phyloP scores from a whole-genome alignment of 2,797 vertebrate genomes.

The Chelidonichthys spinosus region DNA sequence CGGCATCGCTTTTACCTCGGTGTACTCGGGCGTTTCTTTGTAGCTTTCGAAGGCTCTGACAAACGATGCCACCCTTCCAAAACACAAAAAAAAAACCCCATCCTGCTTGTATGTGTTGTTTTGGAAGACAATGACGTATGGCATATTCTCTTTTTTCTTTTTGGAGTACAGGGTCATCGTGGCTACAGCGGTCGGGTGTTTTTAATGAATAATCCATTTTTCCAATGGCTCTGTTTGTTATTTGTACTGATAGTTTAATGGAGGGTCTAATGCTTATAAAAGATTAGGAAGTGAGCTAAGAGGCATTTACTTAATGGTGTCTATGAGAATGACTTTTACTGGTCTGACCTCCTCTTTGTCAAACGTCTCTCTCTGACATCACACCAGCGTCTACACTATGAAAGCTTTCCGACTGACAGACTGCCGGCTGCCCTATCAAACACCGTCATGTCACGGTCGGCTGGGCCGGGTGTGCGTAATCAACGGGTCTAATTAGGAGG shows the following conservation, averaged over 20 bases:
- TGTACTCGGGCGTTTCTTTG: not conserved
- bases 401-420: conserved; percentile 34
- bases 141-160: not conserved
- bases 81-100: not conserved
- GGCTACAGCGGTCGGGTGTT: not conserved
- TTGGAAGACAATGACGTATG: not conserved
- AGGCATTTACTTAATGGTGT: not conserved
- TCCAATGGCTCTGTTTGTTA: not conserved
- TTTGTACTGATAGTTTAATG: not conserved
- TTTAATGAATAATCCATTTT: not conserved
- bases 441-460: conserved; percentile 46
- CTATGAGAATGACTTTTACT: not conserved
- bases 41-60: not conserved
- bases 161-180: not conserved
- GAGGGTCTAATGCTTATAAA: not conserved
- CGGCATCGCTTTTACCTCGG: not conserved
- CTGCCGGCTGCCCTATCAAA: conserved; percentile 35
- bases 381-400: conserved; percentile 13
- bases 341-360: too few relatives aligned
- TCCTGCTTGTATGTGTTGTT: not conserved
- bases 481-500: conserved; percentile 72
- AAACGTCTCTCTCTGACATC: conserved; percentile 13
- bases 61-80: not conserved
- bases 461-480: conserved; percentile 67
- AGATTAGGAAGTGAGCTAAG: not conserved